Conservation (phyloP, 2,113 vertebrate genomes). For the Ctenomys sociabilis region DNA sequence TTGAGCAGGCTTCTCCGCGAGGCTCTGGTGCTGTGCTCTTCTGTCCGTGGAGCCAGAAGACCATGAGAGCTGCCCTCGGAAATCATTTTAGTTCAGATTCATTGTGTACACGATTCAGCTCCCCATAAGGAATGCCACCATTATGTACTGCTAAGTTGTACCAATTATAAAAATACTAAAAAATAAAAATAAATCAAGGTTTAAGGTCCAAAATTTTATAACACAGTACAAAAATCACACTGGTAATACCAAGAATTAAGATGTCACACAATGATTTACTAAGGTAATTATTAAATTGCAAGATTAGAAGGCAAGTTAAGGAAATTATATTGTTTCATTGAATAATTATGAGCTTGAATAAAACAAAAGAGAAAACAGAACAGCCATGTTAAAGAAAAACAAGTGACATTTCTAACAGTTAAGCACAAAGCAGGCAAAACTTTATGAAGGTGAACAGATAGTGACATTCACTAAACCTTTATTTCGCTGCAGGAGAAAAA, state of each 20-base stretch:
- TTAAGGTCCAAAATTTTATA: background rate
- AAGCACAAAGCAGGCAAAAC: background rate
- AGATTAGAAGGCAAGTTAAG: background rate
- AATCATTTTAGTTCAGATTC: background rate
- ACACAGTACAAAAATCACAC: background rate
- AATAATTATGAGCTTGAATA: background rate
- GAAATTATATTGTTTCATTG: background rate
- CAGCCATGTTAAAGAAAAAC: background rate
- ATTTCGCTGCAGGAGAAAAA: conserved; percentile 30
- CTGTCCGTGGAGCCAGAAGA: background rate
- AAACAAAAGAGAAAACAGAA: background rate
- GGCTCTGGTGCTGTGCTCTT: background rate
- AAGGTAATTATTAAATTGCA: background rate
- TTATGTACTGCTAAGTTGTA: background rate
- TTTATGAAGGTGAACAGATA: background rate
- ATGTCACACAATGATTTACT: background rate
- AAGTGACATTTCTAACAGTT: background rate
- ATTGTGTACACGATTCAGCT: background rate
- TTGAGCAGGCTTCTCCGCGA: background rate
- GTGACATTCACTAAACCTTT: background rate
- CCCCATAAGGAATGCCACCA: background rate
- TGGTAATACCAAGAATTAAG: background rate
- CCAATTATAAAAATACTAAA: background rate
- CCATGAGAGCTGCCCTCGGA: background rate
- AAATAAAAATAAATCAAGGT: background rate